A percentile compares a stretch with the other conserved stretches of the same genome.
Conservation (phyloP, 2,888 invertebrate species). For the Tenthredo distinguenda region DNA sequence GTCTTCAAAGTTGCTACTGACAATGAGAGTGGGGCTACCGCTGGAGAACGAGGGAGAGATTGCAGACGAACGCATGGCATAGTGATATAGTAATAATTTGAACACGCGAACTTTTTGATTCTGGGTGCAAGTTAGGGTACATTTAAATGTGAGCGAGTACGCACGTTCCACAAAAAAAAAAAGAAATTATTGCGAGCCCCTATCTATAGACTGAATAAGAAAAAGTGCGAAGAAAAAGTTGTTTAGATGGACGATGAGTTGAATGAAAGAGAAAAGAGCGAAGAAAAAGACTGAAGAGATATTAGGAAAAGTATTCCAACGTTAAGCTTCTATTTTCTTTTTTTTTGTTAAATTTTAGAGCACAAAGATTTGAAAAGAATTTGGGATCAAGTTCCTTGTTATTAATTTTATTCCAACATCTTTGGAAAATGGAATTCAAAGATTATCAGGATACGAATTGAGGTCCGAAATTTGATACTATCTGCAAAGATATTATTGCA, state of each 20-base stretch:
- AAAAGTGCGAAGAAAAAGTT: not conserved
- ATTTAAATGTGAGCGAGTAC: not conserved
- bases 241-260: not conserved
- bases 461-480: too few relatives aligned
- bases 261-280: not conserved
- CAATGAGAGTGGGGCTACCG: slow-evolving; percentile 31
- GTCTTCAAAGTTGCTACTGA: slow-evolving; percentile 18
- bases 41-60: not conserved
- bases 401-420: not conserved
- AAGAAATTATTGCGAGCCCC: not conserved
- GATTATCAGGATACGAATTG: too few relatives aligned
- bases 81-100: not conserved
- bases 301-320: not conserved
- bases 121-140: not conserved
- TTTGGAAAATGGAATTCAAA: too few relatives aligned
- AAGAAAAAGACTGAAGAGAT: not conserved
- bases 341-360: not conserved
- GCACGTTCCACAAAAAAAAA: not conserved
- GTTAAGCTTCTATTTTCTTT: not conserved
- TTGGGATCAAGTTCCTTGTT: not conserved
- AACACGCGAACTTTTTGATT: not conserved
- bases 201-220: not conserved
- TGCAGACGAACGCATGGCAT: not conserved
- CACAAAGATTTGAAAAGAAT: not conserved
- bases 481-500: too few relatives aligned